Evolutionary conservation across 2,797 vertebrate genomes (phyloP).

Genomic region (Trachops cirrhosus): DNA sequence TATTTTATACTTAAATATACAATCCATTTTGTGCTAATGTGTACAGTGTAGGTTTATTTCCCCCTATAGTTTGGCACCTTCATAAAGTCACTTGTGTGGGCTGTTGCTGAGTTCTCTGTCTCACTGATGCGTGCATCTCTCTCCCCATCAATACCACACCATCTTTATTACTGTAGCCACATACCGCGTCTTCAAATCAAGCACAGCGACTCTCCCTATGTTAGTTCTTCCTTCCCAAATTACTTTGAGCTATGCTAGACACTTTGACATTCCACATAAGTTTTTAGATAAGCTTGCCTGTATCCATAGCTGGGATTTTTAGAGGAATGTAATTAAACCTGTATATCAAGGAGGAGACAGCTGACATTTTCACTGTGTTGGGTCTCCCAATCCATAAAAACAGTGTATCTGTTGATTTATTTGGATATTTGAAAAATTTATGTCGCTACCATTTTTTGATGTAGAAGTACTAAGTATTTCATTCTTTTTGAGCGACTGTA

Average conservation of each 20-base stretch:
- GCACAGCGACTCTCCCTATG: background rate
- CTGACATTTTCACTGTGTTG: background rate
- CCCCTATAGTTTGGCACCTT: background rate
- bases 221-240: background rate
- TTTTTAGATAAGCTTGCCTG: background rate
- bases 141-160: too few species aligned
- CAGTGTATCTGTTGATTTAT: background rate
- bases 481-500: background rate
- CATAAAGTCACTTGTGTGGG: background rate
- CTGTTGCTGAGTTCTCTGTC: background rate
- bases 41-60: background rate
- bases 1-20: background rate
- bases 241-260: too few species aligned
- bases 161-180: too few species aligned
- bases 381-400: background rate
- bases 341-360: background rate
- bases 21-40: background rate
- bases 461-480: background rate
- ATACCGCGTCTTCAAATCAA: background rate
- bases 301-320: background rate
- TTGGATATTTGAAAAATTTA: background rate
- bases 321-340: background rate
- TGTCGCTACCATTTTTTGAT: background rate
- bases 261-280: background rate
- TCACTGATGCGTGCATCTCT: too few species aligned